Base-by-base conservation (phyloP, 2,113 vertebrate genomes). In the Menura novaehollandiae region DNA sequence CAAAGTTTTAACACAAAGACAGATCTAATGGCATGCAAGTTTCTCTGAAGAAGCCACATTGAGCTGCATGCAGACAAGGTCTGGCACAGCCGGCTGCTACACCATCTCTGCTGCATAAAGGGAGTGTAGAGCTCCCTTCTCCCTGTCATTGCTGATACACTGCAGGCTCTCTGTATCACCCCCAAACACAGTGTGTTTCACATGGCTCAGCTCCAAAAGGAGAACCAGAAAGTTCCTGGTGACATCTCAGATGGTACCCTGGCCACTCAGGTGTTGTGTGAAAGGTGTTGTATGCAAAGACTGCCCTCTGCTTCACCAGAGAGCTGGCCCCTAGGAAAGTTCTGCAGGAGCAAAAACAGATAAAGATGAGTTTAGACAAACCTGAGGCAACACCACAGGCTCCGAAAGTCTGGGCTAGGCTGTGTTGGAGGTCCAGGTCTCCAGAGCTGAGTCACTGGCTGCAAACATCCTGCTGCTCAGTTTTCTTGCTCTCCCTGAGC, bases 91-190 rank as follows among this genome's bases (percentile, higher is more conserved):
- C 49, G 47, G 22, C 46, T 12, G 8, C 0, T 2, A 18, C 10
- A 23, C 19, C 3, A 20, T 32, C 32, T 53, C 51, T 73, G 17
- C 51, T 58, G 14, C 43, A n/a, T 47, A n/a, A 67, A 47, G 10
- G 17, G 33, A 19, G 2, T 16, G 46, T 7, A 37, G 11, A 41
- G 12, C 23, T 75, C 7, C 6, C 17, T 13, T 52, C 11, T 85
- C 30, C 33, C 13, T 95, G 46, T 18, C 21, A 4, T 13, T 32
- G 71, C 28, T 2, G 6, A 11, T 26, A 28, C 9, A 7, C 7
- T 28, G 11, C 1, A 6, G 30, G n/a, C 14, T 73, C 33, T 32
- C 11, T 2, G 0, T 44, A 33, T 63, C 2, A 0, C 5, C 24
- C 19, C 24, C 46, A 58, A 74, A 41, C 32, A 56, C 4, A 16